phyloP scores from a whole-genome alignment of 2,888 invertebrate species.

The Parelbella ahira region DNA sequence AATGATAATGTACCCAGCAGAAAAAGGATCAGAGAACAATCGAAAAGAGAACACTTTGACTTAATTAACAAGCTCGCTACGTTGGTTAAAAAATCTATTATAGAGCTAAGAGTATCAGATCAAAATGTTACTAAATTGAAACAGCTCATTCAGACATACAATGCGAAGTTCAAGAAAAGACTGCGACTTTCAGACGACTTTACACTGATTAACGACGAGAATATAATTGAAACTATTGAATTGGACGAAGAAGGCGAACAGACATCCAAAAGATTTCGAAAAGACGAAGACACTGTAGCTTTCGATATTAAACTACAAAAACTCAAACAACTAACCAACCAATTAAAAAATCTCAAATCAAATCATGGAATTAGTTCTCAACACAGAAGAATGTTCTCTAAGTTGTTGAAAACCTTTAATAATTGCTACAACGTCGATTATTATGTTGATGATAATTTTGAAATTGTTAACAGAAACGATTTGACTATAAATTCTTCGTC shows the following conservation, averaged over 20 bases:
- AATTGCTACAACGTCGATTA: conserved; percentile 57
- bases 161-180: conserved; percentile 47
- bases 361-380: conserved; percentile 44
- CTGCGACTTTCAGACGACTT: conserved; percentile 44
- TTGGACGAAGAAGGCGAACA: conserved; percentile 54
- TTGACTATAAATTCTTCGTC: conserved; percentile 56
- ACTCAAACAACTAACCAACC: conserved; percentile 47
- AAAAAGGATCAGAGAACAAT: conserved; percentile 37
- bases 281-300: conserved; percentile 31
- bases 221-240: conserved; percentile 57
- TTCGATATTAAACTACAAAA: conserved; percentile 47
- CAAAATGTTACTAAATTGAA: conserved; percentile 42
- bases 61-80: conserved; percentile 43
- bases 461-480: conserved; percentile 48
- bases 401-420: conserved; percentile 60
- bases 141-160: conserved; percentile 51
- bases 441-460: conserved; percentile 45
- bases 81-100: conserved; percentile 40
- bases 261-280: conserved; percentile 41
- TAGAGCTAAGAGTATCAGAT: conserved; percentile 16
- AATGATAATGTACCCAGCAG: conserved; percentile 23
- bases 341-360: conserved; percentile 46
- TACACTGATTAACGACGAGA: conserved; percentile 45
- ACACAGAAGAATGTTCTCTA: conserved; percentile 57
- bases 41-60: conserved; percentile 42